phyloP scores from a whole-genome alignment of 2,888 invertebrate species.

The Dromius quadrimaculatus region DNA sequence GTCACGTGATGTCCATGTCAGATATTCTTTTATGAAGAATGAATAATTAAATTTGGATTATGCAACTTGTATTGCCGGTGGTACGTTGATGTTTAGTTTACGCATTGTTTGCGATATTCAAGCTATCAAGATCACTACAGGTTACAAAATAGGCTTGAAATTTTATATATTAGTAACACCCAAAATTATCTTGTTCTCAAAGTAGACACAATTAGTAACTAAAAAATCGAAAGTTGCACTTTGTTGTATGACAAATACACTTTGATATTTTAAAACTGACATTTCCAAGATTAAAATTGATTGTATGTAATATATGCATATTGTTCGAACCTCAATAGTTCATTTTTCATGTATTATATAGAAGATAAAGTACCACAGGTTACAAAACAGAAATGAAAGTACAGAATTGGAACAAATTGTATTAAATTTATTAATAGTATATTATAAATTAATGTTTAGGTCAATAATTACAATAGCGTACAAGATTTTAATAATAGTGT shows the following conservation, averaged over 20 bases:
- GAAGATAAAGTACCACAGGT: slow-evolving; percentile 9
- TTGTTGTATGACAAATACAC: slow-evolving; percentile 5
- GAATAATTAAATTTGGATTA: no score
- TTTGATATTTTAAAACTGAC: slow-evolving; percentile 3
- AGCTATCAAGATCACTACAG: no score
- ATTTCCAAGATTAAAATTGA: slow-evolving; percentile 22
- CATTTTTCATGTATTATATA: background rate
- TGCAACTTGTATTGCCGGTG: no score
- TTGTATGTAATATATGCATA: slow-evolving; percentile 6
- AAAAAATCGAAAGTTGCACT: slow-evolving; percentile 3
- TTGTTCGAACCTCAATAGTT: no score
- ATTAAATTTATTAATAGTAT: slow-evolving; percentile 22
- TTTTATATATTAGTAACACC: no score
- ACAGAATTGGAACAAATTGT: slow-evolving; percentile 26
- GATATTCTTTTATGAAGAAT: no score
- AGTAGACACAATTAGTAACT: no score
- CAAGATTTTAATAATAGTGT: slow-evolving; percentile 18
- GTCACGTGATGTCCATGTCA: no score
- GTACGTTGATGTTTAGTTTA: no score
- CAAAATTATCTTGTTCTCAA: no score
- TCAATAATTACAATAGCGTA: slow-evolving; percentile 4
- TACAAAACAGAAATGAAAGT: slow-evolving; percentile 27
- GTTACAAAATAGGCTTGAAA: no score
- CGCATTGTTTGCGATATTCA: no score
- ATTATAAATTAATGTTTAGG: background rate